A percentile compares a stretch with the other conserved stretches of the same genome.
Conservation (phyloP, 2,113 vertebrate genomes). For the Dissostichus mawsoni region DNA sequence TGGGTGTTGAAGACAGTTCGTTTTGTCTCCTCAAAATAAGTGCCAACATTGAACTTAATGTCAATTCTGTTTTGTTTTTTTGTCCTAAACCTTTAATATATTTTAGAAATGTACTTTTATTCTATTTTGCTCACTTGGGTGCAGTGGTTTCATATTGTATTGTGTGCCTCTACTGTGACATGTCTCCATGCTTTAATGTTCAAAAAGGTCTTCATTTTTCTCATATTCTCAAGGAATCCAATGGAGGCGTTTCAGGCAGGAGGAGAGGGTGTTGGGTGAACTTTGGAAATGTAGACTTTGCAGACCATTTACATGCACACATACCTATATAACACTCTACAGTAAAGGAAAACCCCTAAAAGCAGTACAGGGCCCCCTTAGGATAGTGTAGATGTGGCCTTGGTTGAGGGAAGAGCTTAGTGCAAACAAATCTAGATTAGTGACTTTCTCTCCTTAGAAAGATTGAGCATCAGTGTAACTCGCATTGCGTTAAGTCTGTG, state of each 20-base stretch:
- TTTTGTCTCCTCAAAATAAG: not conserved
- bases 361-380: not conserved
- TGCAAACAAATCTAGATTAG: constrained; percentile 21
- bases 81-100: not conserved
- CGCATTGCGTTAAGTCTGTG: constrained; percentile 49
- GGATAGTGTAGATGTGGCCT: no score
- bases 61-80: not conserved
- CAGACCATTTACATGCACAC: no score
- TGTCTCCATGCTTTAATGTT: no score
- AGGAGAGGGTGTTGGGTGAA: no score
- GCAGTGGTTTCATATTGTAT: not conserved
- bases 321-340: no score
- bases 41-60: not conserved
- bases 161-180: no score
- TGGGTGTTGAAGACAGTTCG: not conserved
- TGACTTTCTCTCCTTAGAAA: constrained; percentile 24
- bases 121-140: not conserved
- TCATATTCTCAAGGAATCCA: no score
- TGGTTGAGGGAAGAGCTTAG: not conserved
- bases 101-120: not conserved
- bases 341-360: no score
- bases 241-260: no score
- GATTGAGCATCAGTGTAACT: constrained; percentile 44
- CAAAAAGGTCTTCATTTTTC: no score
- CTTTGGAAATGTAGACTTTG: no score